Evolutionary conservation across 2,888 invertebrate genomes (phyloP).

Genomic region (Chorisops tibialis): DNA sequence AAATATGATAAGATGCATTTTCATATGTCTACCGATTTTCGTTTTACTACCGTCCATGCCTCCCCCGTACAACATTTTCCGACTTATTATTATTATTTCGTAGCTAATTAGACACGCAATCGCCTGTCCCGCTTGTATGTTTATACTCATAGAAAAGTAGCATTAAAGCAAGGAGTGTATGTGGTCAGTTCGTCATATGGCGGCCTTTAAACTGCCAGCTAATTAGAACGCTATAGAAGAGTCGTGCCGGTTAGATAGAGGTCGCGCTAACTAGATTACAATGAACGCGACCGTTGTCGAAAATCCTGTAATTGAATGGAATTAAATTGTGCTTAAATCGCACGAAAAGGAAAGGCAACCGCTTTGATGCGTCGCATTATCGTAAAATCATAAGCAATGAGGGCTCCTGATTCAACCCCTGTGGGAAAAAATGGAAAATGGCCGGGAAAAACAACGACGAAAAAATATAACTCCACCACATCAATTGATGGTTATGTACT

Average conservation of each 20-base stretch:
- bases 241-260: not conserved
- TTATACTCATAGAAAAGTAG: too few species aligned
- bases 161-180: too few species aligned
- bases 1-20: too few species aligned
- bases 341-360: too few species aligned
- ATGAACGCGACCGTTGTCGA: not conserved
- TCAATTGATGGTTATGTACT: not conserved
- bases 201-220: not conserved
- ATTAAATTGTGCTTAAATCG: constrained; percentile 1
- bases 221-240: constrained; percentile 13
- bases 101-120: constrained; percentile 20
- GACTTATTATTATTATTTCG: too few species aligned
- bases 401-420: constrained; percentile 1
- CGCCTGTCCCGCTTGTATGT: not conserved
- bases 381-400: not conserved
- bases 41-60: too few species aligned
- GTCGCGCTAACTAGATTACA: constrained; percentile 13
- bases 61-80: too few species aligned
- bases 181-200: constrained; percentile 2
- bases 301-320: constrained; percentile 5
- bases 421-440: constrained; percentile 16
- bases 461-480: constrained; percentile 23
- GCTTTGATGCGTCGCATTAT: not conserved
- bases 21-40: too few species aligned
- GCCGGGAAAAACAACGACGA: not conserved